phyloP scores from a whole-genome alignment of 2,888 invertebrate genomes.

The Xylocampa areola region DNA sequence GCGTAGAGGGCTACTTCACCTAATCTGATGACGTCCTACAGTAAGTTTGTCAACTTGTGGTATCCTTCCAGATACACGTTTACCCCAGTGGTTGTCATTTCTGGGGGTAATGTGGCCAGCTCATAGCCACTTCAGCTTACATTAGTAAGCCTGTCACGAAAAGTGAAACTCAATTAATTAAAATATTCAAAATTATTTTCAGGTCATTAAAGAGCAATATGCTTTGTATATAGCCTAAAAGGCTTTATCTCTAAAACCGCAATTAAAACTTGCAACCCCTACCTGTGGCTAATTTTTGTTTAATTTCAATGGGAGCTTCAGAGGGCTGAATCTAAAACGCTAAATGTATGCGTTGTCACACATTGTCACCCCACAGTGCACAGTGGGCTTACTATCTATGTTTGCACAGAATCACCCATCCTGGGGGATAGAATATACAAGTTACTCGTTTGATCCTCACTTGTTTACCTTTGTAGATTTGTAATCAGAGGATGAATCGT shows the following conservation, averaged over 20 bases:
- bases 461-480: conserved; percentile 25
- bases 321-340: conserved; percentile 45
- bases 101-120: too few relatives aligned
- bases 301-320: conserved; percentile 42
- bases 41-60: too few relatives aligned
- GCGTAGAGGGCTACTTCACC: too few relatives aligned
- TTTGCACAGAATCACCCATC: conserved; percentile 63
- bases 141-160: too few relatives aligned
- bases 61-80: too few relatives aligned
- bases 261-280: conserved; percentile 39
- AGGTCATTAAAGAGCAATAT: neutral
- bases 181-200: conserved; percentile 3
- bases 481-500: conserved; percentile 9
- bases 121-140: too few relatives aligned
- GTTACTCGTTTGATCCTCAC: conserved; percentile 26
- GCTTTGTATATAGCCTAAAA: neutral
- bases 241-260: conserved; percentile 1
- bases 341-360: conserved; percentile 78
- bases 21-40: too few relatives aligned
- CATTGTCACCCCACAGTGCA: conserved; percentile 50
- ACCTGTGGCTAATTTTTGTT: conserved; percentile 39
- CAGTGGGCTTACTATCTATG: conserved; percentile 70
- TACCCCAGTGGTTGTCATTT: too few relatives aligned
- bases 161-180: too few relatives aligned
- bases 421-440: conserved; percentile 8